Base-by-base conservation (phyloP, 1,140 invertebrate genomes). In the Drosophila arizonae region DNA sequence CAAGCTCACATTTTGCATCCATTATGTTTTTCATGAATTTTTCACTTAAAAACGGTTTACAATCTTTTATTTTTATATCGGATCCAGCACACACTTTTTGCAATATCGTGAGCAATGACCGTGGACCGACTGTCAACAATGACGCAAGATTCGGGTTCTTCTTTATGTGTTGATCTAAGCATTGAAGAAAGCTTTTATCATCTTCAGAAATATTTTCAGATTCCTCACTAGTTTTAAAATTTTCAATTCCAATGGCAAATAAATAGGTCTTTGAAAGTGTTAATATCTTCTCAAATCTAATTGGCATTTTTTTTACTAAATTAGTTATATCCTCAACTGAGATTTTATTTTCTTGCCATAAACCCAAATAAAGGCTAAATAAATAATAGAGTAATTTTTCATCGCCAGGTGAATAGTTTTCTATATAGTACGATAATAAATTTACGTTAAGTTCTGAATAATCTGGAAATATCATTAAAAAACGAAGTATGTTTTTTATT, bases 71-170 rank as follows among this genome's bases (percentile, higher is more conserved):
- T 8, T 68, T 17, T 15, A 71, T 72, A 6, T 24, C 13, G 5
- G 28, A 17, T 41, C 48, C 65, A 10, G 21, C 10, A 17, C 54
- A 87, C 4, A 63, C 15, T 57, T 55, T 81, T 4, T 82, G 46
- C 4, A 87, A 36, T 15, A 81, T 55, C 9, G 68, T 65, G 10
- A 87, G 70, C 62, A 87, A 66, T 33, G 72, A 77, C 15, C 39
- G 79, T 3, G 50, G 55, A 41, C 17, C 60, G 11, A 33, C 17
- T 39, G 68, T 41, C 0, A 66, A 56, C 17, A 66, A 26, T 8
- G 51, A 28, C 8, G 17, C 28, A 11, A 51, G 51, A 28, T 56
- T 61, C 9, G 63, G 28, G 70, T 74, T 69, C n/a, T 52, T 61
- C 50, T 56, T 56, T 11, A 57, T 57, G 0, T 72, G 28, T 26